Evolutionary conservation across 2,113 vertebrate species (phyloP).

Genomic region (Gallinago paraguaiae): DNA sequence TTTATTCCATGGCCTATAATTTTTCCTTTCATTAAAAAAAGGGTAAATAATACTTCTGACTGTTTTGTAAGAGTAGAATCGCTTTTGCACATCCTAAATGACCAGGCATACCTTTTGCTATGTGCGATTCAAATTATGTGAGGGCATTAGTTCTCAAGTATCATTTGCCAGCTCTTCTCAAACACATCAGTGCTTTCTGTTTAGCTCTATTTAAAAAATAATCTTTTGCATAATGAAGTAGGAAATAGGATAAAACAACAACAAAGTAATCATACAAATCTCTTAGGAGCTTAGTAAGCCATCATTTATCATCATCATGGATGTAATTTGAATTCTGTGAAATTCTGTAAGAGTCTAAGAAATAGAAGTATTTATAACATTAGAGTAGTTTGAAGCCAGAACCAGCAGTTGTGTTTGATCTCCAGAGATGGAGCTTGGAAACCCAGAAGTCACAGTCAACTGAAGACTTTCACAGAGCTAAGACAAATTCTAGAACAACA

Average conservation of each 20-base stretch:
- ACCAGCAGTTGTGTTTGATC: not conserved
- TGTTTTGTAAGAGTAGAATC: not conserved
- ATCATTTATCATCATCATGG: not conserved
- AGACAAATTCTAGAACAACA: not conserved
- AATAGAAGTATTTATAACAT: not conserved
- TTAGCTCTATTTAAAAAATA: not conserved
- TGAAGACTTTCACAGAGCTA: not conserved
- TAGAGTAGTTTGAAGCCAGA: not conserved
- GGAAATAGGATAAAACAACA: not conserved
- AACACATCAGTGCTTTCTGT: not conserved
- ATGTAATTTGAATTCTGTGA: not conserved
- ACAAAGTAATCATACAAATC: not conserved
- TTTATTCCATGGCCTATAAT: not conserved
- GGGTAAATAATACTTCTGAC: not conserved
- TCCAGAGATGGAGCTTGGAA: not conserved
- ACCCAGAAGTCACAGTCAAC: not conserved
- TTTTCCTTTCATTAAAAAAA: not conserved
- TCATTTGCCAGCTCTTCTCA: not conserved
- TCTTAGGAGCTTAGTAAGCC: not conserved
- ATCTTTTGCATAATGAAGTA: conserved; percentile 1
- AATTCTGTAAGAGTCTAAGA: not conserved
- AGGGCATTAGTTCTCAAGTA: not conserved
- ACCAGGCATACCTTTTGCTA: not conserved
- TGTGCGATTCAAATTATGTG: not conserved
- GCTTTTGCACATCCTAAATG: not conserved